These are phyloP conservation scores for Squalus acanthias DNA, from an alignment of 2,797 vertebrate species.

Conservation along the genomic window DNA sequence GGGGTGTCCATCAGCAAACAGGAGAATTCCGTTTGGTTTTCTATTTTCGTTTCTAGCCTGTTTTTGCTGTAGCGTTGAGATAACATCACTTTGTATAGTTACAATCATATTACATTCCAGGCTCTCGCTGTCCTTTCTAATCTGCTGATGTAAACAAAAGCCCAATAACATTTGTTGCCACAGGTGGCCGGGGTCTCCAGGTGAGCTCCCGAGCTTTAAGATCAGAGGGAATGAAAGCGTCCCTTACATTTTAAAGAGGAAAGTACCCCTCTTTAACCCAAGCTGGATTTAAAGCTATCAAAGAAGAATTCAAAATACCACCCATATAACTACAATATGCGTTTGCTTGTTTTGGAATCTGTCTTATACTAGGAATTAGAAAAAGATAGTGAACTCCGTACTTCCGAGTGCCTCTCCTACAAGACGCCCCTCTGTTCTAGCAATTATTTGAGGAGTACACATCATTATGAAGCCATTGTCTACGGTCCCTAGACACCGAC, in stretches of 20 bases:
- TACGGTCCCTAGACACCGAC: too few relatives aligned
- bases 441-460: neutral
- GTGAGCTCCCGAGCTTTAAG: neutral
- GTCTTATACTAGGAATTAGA: neutral
- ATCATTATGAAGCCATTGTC: neutral
- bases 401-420: neutral
- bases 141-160: conserved; percentile 33
- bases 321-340: neutral
- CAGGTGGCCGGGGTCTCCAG: conserved; percentile 13
- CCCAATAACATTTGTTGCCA: conserved; percentile 36
- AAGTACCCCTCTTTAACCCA: neutral
- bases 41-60: neutral
- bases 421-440: neutral
- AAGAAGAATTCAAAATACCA: neutral
- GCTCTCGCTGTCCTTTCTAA: conserved; percentile 13
- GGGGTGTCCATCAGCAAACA: conserved; percentile 10
- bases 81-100: conserved; percentile 33
- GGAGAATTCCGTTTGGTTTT: conserved; percentile 1
- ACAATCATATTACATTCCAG: conserved; percentile 34
- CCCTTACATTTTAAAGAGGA: neutral
- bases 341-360: neutral
- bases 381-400: neutral
- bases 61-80: conserved; percentile 28
- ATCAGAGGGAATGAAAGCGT: neutral
- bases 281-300: neutral